Evolutionary conservation across 1,140 invertebrate species (phyloP), one percentile per base, ranked within the genome.

Genomic region (Psix sp.): DNA sequence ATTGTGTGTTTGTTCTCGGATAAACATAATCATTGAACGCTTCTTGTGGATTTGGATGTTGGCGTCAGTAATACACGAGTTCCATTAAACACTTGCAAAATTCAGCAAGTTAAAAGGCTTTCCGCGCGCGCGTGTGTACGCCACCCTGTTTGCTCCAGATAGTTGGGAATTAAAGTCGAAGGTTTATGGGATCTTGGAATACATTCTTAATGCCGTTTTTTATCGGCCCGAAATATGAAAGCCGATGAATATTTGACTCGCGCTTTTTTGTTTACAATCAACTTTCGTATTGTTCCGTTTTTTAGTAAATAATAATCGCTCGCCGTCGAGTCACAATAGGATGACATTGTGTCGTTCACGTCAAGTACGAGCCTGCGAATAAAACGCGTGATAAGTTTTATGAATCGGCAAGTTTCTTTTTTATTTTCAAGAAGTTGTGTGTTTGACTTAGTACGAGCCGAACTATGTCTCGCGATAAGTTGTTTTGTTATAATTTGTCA

Each of bases 31-130:
- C 65, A 54, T 57, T 36, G 21, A 31, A 11, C 33, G 26, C 39
- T 57, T 67, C 51, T 57, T 67, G 42, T 11, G 45, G 38, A 67
- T 48, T 48, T 29, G 5, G 2, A 21, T 54, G 49, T 45, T 65
- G 54, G 42, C 49, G 16, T 24, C 5, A 39, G 40, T 56, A 66
- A 66, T 49, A 49, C 33, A 13, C 24, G 42, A 9, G 5, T 45
- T 60, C 21, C 46, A 52, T 68, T 68, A 59, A 52, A 52, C 11
- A 16, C 16, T 46, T 49, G 63, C 49, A 49, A 67, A 56, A 56
- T 67, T 48, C 43, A 49, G 21, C 9, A 33, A 39, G 33, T 40
- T 49, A 40, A 67, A 49, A 67, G 31, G 16, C 52, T 45, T 7
- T 24, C 21, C 36, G n/a, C 0, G 45, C 21, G 10, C 24, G 5